Percentiles rank a stretch among this genome's conserved stretches.
Conservation (phyloP, 2,888 invertebrate genomes). For the Cyrtodaria siliqua region DNA sequence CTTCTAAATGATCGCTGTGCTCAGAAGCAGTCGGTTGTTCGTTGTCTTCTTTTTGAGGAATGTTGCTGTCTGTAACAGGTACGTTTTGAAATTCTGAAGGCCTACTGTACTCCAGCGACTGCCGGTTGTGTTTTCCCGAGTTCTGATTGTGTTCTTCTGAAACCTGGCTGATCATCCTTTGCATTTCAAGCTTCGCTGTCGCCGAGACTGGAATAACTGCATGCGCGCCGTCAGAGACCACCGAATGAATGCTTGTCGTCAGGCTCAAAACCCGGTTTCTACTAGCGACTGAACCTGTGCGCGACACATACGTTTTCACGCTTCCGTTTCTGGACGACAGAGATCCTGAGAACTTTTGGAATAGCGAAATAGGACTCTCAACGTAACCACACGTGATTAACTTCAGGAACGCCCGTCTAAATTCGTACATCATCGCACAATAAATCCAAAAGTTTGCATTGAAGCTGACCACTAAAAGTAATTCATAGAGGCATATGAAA, state of each 20-base stretch:
- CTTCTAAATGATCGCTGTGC: too few species aligned
- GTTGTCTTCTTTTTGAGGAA: too few species aligned
- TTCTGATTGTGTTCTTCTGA: too few species aligned
- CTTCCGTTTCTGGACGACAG: constrained; percentile 21
- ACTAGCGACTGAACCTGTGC: constrained; percentile 46
- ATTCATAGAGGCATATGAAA: constrained; percentile 36
- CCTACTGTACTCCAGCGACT: too few species aligned
- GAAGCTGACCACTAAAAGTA: constrained; percentile 41
- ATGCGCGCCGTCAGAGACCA: constrained; percentile 36
- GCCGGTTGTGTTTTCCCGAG: too few species aligned
- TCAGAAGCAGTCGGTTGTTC: too few species aligned
- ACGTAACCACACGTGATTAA: constrained; percentile 15
- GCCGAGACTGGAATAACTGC: constrained; percentile 32
- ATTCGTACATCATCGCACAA: constrained; percentile 58
- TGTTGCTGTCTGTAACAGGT: too few species aligned
- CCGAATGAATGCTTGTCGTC: constrained; percentile 45
- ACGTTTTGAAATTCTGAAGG: too few species aligned
- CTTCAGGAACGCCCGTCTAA: constrained; percentile 10
- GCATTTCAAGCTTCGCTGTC: background rate
- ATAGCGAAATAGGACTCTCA: constrained; percentile 4
- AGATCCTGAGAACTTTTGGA: constrained; percentile 23
- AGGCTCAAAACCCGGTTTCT: constrained; percentile 44
- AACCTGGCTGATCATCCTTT: too few species aligned
- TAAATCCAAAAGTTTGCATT: constrained; percentile 60
- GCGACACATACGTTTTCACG: constrained; percentile 22